phyloP scores from a whole-genome alignment of 2,113 vertebrate species.

The Hippoglossus stenolepis region DNA sequence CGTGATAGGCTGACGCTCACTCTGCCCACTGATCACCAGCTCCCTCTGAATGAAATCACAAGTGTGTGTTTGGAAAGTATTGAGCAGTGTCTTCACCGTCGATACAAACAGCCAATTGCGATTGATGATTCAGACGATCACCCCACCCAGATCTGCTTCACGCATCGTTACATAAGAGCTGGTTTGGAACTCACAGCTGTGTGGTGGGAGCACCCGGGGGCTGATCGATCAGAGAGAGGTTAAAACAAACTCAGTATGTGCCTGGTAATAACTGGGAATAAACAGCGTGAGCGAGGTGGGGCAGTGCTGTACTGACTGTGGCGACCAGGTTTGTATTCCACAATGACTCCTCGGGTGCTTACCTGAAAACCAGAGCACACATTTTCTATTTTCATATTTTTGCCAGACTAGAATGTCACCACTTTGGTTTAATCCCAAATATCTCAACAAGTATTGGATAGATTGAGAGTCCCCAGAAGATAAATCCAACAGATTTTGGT shows the following conservation, averaged over 20 bases:
- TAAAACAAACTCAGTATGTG: conserved; percentile 54
- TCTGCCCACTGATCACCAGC: conserved; percentile 21
- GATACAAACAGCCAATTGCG: conserved; percentile 66
- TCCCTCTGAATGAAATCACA: conserved; percentile 53
- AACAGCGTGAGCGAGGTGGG: conserved; percentile 9
- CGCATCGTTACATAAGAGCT: conserved; percentile 72
- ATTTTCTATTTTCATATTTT: too few species aligned
- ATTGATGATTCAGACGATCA: conserved; percentile 71
- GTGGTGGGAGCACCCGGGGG: conserved; percentile 59
- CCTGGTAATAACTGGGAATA: conserved; percentile 41
- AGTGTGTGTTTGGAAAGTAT: conserved; percentile 76
- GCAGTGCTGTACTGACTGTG: conserved; percentile 3
- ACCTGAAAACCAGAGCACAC: neutral
- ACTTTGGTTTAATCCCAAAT: neutral
- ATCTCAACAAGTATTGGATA: too few species aligned
- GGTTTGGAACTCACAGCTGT: conserved; percentile 57
- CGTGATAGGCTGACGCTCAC: conserved; percentile 5
- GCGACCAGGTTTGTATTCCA: neutral
- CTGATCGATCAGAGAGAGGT: conserved; percentile 66
- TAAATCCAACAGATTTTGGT: too few species aligned
- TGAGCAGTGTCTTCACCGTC: conserved; percentile 60
- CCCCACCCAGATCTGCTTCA: conserved; percentile 54
- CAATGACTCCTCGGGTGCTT: neutral
- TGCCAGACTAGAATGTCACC: too few species aligned
- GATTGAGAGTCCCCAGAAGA: too few species aligned